Base-by-base conservation (phyloP, 2,113 vertebrate species). In the Grantiella picta region DNA sequence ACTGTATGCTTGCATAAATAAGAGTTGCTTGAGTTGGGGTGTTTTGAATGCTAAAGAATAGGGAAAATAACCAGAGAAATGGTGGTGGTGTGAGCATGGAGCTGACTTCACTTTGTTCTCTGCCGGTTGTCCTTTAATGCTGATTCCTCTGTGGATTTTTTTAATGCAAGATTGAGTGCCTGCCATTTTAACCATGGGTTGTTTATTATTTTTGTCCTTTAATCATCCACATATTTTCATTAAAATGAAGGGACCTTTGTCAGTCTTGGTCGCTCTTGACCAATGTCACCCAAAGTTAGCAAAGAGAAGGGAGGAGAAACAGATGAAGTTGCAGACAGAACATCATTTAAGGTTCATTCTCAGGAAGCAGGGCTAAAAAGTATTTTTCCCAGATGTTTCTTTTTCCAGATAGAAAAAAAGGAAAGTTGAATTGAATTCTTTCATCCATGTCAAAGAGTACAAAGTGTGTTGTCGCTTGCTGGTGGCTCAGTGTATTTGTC, bases 401-500 rank as follows among this genome's bases (percentile, higher is more conserved):
- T 35, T 68, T 91, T 88, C 35, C 47, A 75, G 44, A 66, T 18
- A 47, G 45, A 68, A 90, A 44, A 45, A 89, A 69, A 63, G 24
- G 89, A 85, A 70, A 88, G 15, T 77, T 81, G 60, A 77, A 96
- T 86, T 93, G 68, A 91, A 71, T 94, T 95, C 70, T 91, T 92
- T 92, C 89, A 94, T 90, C 87, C 89, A 82, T 87, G 78, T 85
- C 93, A 91, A 90, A 64, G 47, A 88, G 52, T 90, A 90, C 90
- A 81, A 92, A 95, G 64, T 64, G 16, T 83, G 16, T 81, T 96
- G 90, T 95, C 85, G 68, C 44, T 94, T 85, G 59, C 59, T 66
- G 44, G 36, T 86, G 76, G 47, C n/a, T 80, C 45, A 9, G 40
- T 88, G 68, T 93, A 77, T 97, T 95, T 95, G 65, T 94, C 84